Evolutionary conservation across 2,797 vertebrate genomes (phyloP).

Genomic region (Anabacerthia variegaticeps): DNA sequence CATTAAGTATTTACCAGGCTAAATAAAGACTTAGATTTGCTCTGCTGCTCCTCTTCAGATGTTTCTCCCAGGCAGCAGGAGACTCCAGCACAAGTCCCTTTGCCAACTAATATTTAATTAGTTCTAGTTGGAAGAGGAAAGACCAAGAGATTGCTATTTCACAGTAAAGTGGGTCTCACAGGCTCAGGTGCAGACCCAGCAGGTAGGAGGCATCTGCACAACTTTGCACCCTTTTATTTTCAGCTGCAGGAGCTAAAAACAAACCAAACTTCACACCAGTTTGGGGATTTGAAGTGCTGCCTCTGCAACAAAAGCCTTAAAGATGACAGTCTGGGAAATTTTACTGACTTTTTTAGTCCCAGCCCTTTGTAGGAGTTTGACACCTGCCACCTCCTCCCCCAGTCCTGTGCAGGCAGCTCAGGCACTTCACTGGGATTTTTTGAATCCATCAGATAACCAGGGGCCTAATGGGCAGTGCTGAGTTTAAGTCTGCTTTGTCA

Average conservation of each 20-base stretch:
- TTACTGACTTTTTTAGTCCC: background rate
- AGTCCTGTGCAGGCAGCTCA: background rate
- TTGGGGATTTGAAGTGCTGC: background rate
- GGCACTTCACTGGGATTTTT: background rate
- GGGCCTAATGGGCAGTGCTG: background rate
- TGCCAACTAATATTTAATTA: background rate
- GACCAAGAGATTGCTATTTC: background rate
- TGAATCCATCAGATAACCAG: background rate
- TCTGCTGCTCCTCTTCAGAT: background rate
- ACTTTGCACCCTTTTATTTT: background rate
- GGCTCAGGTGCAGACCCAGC: background rate
- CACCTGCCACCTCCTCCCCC: background rate
- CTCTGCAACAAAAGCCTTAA: background rate
- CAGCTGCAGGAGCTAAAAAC: background rate
- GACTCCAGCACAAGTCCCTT: background rate
- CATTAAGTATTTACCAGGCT: background rate
- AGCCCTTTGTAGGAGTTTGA: background rate
- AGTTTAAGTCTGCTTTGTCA: background rate
- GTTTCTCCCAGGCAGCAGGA: background rate
- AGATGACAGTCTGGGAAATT: background rate
- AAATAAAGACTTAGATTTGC: background rate
- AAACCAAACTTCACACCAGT: background rate
- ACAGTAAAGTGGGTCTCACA: fast-evolving
- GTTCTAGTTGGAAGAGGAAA: background rate
- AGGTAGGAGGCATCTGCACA: background rate